Evolutionary conservation across 2,888 invertebrate genomes (phyloP).

Genomic region (Leucoma salicis): DNA sequence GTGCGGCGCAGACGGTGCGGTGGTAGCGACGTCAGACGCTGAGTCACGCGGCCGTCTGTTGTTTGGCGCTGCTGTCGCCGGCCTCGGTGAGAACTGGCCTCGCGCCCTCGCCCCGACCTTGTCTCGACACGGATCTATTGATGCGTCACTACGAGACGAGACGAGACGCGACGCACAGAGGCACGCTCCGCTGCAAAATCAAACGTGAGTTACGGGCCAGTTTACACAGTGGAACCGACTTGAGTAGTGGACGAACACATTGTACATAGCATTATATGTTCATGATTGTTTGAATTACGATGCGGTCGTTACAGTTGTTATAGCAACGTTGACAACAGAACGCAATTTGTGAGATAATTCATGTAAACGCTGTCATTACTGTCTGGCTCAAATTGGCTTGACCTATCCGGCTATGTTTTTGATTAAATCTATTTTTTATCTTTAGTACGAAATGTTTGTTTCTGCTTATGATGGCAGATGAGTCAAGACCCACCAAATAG

Average conservation of each 20-base stretch:
- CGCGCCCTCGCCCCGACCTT: conserved; percentile 77
- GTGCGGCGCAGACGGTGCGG: conserved; percentile 20
- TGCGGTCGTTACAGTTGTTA: conserved; percentile 23
- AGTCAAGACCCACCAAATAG: too few relatives aligned
- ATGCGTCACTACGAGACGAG: conserved; percentile 66
- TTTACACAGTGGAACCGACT: conserved; percentile 40
- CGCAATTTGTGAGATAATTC: conserved; percentile 26
- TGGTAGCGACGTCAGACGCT: conserved; percentile 29
- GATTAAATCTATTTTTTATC: too few relatives aligned
- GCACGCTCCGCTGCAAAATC: conserved; percentile 27
- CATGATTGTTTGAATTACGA: conserved; percentile 28
- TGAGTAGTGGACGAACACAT: conserved; percentile 32
- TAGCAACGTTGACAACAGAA: conserved; percentile 28
- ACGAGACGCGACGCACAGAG: conserved; percentile 18
- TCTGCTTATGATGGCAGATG: too few relatives aligned
- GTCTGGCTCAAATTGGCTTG: conserved; percentile 23
- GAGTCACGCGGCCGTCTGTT: conserved; percentile 67
- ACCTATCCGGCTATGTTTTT: conserved; percentile 6
- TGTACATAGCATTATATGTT: conserved; percentile 28
- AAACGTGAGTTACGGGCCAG: conserved; percentile 39
- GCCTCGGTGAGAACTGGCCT: conserved; percentile 54
- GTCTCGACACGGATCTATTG: conserved; percentile 77
- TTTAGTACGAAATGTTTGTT: too few relatives aligned
- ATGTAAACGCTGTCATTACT: conserved; percentile 27
- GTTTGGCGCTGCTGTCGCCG: conserved; percentile 50